Conservation (phyloP, 2,888 invertebrate genomes). For the Dilophus febrilis region DNA sequence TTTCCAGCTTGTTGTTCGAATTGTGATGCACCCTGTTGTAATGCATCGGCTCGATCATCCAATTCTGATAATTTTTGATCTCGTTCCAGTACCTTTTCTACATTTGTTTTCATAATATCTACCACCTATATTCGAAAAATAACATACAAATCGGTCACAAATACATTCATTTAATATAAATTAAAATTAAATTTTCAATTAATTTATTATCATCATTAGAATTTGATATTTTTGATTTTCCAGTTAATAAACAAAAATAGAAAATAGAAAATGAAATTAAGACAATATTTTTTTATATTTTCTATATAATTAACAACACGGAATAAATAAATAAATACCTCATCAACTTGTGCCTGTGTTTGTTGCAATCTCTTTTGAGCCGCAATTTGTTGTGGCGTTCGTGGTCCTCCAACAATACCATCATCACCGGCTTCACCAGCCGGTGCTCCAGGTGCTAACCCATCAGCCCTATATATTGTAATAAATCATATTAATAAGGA, state of each 20-base stretch:
- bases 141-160: no score
- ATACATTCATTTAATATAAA: no score
- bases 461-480: constrained; percentile 28
- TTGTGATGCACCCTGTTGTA: constrained; percentile 87
- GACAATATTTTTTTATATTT: not conserved
- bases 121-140: constrained; percentile 42
- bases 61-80: constrained; percentile 90
- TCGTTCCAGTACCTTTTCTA: constrained; percentile 88
- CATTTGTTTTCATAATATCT: constrained; percentile 89
- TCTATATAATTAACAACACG: no score
- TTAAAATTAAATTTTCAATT: not conserved
- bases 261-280: no score
- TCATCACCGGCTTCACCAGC: constrained; percentile 50
- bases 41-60: constrained; percentile 88
- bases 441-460: constrained; percentile 42
- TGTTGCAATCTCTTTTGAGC: constrained; percentile 69
- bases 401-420: constrained; percentile 71
- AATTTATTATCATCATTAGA: not conserved
- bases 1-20: constrained; percentile 96
- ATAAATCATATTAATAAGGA: no score
- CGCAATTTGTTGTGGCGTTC: constrained; percentile 69
- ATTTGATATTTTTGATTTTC: not conserved
- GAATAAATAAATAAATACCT: constrained; percentile 38
- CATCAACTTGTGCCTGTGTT: constrained; percentile 73
- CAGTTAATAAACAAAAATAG: not conserved